Percentiles rank a stretch among this genome's conserved stretches.
phyloP scores from a whole-genome alignment of 2,113 vertebrate genomes.

The Zosterops borbonicus region DNA sequence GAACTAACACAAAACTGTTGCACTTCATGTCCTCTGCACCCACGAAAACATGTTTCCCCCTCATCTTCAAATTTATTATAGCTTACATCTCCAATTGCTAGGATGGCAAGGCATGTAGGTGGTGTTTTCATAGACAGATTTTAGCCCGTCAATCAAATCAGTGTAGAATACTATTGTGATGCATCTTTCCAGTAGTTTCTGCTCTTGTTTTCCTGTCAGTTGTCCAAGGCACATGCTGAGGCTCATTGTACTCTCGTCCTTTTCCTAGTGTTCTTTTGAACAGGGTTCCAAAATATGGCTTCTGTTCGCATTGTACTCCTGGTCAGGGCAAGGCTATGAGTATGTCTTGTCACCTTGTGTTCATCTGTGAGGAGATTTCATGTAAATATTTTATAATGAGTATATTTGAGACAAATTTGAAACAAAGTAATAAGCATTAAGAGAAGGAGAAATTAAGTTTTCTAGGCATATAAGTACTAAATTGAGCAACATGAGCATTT shows the following conservation, averaged over 20 bases:
- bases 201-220: neutral
- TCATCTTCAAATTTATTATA: neutral
- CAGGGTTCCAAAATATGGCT: neutral
- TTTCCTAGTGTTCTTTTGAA: neutral
- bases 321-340: neutral
- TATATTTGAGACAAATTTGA: neutral
- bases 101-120: rapidly evolving
- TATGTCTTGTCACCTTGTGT: neutral
- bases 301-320: rapidly evolving
- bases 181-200: neutral
- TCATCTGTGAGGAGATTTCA: neutral
- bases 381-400: neutral
- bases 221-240: neutral
- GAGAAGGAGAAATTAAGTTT: neutral
- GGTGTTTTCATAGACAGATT: neutral
- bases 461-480: neutral
- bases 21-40: neutral
- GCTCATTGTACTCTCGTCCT: neutral
- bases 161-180: rapidly evolving
- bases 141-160: neutral
- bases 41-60: rapidly evolving
- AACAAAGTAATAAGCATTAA: neutral
- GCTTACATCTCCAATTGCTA: neutral
- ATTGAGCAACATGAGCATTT: rapidly evolving
- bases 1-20: neutral